Percentiles rank a stretch among this genome's conserved stretches.
phyloP scores from a whole-genome alignment of 2,113 vertebrate genomes.

The Chamaea fasciata region DNA sequence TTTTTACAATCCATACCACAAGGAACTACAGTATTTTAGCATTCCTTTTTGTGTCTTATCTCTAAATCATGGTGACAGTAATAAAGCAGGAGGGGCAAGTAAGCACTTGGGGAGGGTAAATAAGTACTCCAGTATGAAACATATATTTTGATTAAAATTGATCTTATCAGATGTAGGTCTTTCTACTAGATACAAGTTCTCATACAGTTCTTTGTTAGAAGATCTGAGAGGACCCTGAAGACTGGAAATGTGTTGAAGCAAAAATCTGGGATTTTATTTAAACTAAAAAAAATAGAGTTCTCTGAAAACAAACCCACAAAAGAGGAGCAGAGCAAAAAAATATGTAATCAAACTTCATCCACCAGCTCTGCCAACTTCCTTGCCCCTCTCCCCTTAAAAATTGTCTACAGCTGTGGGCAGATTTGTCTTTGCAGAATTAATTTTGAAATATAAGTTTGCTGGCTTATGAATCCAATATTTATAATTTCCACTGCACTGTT shows the following conservation, averaged over 20 bases:
- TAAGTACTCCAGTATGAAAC: not conserved
- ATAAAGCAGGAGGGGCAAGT: not conserved
- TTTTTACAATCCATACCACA: not conserved
- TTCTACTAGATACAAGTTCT: not conserved
- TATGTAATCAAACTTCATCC: not conserved
- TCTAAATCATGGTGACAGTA: not conserved
- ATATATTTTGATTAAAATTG: not conserved
- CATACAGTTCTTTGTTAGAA: not conserved
- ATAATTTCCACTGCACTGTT: not conserved
- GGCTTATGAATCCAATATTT: not conserved
- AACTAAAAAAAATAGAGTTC: not conserved
- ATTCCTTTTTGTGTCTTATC: not conserved
- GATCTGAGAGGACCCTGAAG: not conserved
- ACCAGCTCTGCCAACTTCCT: not conserved
- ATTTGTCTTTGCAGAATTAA: not conserved
- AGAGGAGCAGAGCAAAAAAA: not conserved
- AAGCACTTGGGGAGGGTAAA: not conserved
- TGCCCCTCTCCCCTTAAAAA: not conserved
- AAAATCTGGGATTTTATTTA: not conserved
- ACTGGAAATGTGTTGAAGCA: not conserved
- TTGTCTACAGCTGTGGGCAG: not conserved
- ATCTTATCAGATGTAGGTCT: not conserved
- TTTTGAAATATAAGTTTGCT: not conserved
- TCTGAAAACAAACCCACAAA: not conserved
- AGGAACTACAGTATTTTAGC: not conserved